These are phyloP conservation scores for Sarcophilus harrisii DNA, from an alignment of 2,797 vertebrate genomes.

Conservation along the genomic window DNA sequence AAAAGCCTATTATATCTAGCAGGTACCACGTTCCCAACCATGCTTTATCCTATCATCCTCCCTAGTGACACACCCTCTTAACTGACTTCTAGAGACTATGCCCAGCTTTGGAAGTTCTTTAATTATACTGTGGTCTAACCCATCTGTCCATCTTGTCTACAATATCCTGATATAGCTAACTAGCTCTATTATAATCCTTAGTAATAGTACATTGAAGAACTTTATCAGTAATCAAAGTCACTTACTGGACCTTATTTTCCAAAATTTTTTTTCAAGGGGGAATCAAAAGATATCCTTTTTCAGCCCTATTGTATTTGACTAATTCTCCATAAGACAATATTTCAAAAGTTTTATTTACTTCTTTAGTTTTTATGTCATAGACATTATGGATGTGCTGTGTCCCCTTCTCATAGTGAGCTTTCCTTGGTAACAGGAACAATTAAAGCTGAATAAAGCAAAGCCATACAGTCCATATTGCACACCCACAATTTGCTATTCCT, in stretches of 20 bases:
- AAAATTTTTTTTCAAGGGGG: background rate
- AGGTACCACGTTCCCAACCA: background rate
- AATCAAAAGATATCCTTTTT: background rate
- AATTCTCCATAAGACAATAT: background rate
- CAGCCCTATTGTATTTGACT: background rate
- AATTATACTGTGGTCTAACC: background rate
- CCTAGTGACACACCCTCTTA: background rate
- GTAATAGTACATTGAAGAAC: background rate
- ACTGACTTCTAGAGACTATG: background rate
- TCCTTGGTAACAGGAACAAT: background rate
- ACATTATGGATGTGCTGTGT: background rate
- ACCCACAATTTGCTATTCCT: background rate
- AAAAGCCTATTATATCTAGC: background rate
- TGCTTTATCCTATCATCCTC: background rate
- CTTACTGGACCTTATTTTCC: background rate
- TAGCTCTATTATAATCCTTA: background rate
- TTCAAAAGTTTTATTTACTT: background rate
- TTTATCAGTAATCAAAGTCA: background rate
- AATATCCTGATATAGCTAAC: background rate
- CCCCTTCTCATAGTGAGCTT: background rate
- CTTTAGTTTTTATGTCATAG: background rate
- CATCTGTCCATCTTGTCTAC: background rate
- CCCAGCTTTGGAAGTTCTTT: background rate
- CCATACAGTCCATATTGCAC: background rate
- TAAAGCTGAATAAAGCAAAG: background rate